phyloP scores from a whole-genome alignment of 1,140 invertebrate genomes.

The Propsilocerus akamusi region DNA sequence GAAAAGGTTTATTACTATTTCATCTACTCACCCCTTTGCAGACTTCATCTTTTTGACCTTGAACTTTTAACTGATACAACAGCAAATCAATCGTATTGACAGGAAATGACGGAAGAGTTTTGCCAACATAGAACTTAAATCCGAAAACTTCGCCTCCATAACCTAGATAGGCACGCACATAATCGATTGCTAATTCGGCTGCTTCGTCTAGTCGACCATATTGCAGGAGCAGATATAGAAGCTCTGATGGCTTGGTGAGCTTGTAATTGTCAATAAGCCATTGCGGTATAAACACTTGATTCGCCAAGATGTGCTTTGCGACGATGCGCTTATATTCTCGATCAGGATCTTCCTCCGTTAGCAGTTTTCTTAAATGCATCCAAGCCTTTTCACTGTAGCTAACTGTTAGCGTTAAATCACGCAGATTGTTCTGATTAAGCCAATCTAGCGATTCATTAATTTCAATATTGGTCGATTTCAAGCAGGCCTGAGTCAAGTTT shows the following conservation, averaged over 20 bases:
- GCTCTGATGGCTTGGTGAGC: slow-evolving; percentile 44
- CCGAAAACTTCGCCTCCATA: slow-evolving; percentile 50
- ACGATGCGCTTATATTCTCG: slow-evolving; percentile 44
- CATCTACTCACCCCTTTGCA: slow-evolving; percentile 6
- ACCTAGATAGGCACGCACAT: slow-evolving; percentile 45
- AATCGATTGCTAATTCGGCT: slow-evolving; percentile 40
- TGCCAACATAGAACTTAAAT: slow-evolving; percentile 31
- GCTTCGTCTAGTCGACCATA: slow-evolving; percentile 50
- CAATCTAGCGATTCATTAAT: slow-evolving; percentile 42
- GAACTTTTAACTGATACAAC: slow-evolving; percentile 31
- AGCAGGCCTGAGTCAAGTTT: slow-evolving; percentile 41
- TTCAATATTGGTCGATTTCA: slow-evolving; percentile 30
- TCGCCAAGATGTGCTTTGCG: slow-evolving; percentile 33
- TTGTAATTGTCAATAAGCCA: slow-evolving; percentile 63
- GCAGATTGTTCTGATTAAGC: slow-evolving; percentile 48
- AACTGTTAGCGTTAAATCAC: slow-evolving; percentile 33
- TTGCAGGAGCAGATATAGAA: slow-evolving; percentile 42
- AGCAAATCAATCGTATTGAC: slow-evolving; percentile 39
- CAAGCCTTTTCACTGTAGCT: slow-evolving; percentile 44
- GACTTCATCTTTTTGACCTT: slow-evolving; percentile 25
- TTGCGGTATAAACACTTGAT: slow-evolving; percentile 42
- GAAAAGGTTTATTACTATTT: slow-evolving; percentile 16
- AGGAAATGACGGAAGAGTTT: slow-evolving; percentile 36
- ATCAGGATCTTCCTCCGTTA: slow-evolving; percentile 38
- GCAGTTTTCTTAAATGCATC: slow-evolving; percentile 43